These are phyloP conservation scores for Sardinella longiceps DNA, from an alignment of 2,797 vertebrate genomes.

Conservation along the genomic window DNA sequence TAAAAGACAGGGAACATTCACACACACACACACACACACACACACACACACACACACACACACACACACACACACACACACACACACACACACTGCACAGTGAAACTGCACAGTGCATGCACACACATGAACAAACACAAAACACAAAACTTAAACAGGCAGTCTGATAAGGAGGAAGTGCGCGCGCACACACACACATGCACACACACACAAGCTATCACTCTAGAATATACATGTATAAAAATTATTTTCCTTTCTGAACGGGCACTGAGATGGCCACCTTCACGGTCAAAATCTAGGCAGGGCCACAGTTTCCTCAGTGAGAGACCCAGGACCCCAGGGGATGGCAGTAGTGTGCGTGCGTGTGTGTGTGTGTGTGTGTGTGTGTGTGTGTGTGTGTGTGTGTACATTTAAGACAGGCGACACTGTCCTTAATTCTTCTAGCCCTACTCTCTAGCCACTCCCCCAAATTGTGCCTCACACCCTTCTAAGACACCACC, in stretches of 20 bases:
- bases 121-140: too few relatives aligned
- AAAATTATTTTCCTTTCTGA: background rate
- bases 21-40: background rate
- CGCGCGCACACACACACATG: background rate
- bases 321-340: slow-evolving; percentile 46
- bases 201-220: background rate
- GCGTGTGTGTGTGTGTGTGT: background rate
- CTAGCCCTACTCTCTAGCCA: too few relatives aligned
- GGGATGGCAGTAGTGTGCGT: slow-evolving; percentile 26
- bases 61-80: background rate
- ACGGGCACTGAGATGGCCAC: background rate
- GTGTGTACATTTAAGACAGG: background rate
- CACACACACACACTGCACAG: too few relatives aligned
- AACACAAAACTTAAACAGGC: too few relatives aligned
- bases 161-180: too few relatives aligned
- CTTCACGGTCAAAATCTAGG: slow-evolving; percentile 16
- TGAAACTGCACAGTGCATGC: too few relatives aligned
- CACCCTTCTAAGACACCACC: too few relatives aligned
- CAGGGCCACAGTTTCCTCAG: slow-evolving; percentile 38
- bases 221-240: too few relatives aligned
- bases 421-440: too few relatives aligned
- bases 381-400: background rate
- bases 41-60: background rate
- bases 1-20: background rate
- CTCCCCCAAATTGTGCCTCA: too few relatives aligned